Percentiles rank a stretch among this genome's conserved stretches.
phyloP scores from a whole-genome alignment of 2,797 vertebrate genomes.

The Champsocephalus esox region DNA sequence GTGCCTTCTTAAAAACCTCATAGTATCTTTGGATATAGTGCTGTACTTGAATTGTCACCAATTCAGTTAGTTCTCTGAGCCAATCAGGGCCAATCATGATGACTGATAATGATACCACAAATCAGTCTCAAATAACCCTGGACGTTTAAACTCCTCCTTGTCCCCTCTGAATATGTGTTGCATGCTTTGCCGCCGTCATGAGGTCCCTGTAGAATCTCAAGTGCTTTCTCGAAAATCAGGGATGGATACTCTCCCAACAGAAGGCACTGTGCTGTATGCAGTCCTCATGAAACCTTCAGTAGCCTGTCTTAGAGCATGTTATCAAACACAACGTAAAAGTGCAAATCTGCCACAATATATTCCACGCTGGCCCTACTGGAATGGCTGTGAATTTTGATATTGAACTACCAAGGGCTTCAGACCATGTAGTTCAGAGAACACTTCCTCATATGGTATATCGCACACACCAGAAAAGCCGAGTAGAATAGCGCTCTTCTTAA shows the following conservation, averaged over 20 bases:
- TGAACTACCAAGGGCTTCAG: background rate
- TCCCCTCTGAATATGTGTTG: background rate
- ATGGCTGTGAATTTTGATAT: constrained; percentile 8
- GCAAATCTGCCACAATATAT: background rate
- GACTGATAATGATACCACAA: background rate
- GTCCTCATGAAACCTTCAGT: constrained; percentile 15
- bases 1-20: background rate
- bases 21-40: background rate
- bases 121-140: background rate
- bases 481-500: background rate
- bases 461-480: constrained; percentile 1
- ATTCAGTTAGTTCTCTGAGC: background rate
- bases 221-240: constrained; percentile 15
- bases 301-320: background rate
- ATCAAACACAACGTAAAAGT: constrained; percentile 1
- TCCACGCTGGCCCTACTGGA: background rate
- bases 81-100: background rate
- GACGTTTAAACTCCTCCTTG: background rate
- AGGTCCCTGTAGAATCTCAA: background rate
- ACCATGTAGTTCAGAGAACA: background rate
- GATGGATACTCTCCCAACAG: background rate
- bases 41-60: background rate
- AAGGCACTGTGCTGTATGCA: background rate
- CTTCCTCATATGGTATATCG: background rate
- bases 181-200: background rate